Percentiles rank a stretch among this genome's conserved stretches.
These are phyloP conservation scores for Drosophila fulvimacula DNA, from an alignment of 2,888 invertebrate genomes.

Conservation along the genomic window DNA sequence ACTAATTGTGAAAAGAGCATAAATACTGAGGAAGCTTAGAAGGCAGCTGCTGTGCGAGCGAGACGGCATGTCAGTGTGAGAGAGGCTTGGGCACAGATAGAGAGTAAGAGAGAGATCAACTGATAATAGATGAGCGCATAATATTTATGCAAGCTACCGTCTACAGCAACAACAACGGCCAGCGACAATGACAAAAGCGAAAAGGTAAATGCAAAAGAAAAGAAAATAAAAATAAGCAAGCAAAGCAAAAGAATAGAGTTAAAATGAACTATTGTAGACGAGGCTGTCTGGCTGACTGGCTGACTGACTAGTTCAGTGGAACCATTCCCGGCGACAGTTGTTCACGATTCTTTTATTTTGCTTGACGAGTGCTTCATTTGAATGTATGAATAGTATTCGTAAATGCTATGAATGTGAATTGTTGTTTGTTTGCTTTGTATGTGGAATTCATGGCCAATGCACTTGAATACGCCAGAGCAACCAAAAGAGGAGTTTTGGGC, in stretches of 20 bases:
- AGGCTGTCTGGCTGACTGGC: slow-evolving; percentile 16
- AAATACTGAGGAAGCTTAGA: slow-evolving; percentile 35
- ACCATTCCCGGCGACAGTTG: slow-evolving; percentile 42
- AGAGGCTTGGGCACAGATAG: slow-evolving; percentile 18
- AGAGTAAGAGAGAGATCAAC: slow-evolving; percentile 56
- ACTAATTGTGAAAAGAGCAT: slow-evolving; percentile 46
- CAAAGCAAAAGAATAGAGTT: slow-evolving; percentile 7
- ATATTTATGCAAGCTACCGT: slow-evolving; percentile 50
- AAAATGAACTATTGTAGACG: slow-evolving; percentile 42
- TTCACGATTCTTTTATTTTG: slow-evolving; percentile 33
- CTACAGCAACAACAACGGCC: neutral
- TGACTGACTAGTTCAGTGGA: slow-evolving; percentile 24
- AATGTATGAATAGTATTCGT: slow-evolving; percentile 72
- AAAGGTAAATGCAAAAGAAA: slow-evolving; percentile 32
- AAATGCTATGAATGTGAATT: slow-evolving; percentile 48
- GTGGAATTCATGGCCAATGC: slow-evolving; percentile 39
- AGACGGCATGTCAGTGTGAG: neutral
- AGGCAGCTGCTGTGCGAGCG: slow-evolving; percentile 5
- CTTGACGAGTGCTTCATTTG: slow-evolving; percentile 69
- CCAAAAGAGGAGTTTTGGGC: slow-evolving; percentile 31
- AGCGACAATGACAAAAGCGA: slow-evolving; percentile 60
- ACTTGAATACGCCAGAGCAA: slow-evolving; percentile 47
- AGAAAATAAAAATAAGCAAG: neutral
- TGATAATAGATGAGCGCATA: slow-evolving; percentile 64
- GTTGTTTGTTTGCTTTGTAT: slow-evolving; percentile 13